A percentile compares a stretch with the other conserved stretches of the same genome.
Evolutionary conservation across 2,797 vertebrate genomes (phyloP).

Genomic region (Centropyge bicolor): DNA sequence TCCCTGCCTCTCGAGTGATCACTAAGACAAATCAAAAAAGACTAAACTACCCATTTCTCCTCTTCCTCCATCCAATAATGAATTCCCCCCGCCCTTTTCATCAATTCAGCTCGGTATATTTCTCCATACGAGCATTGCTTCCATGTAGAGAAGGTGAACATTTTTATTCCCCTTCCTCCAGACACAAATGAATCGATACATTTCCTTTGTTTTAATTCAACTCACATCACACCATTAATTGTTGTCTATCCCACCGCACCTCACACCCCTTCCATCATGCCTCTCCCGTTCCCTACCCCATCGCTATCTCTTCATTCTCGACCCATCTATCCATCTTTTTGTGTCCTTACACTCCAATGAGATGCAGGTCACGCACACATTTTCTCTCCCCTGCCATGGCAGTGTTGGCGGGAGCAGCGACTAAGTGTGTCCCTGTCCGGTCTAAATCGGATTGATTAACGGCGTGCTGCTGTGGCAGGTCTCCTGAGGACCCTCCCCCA

Average conservation of each 20-base stretch:
- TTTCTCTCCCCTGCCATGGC: conserved; percentile 69
- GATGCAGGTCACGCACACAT: conserved; percentile 86
- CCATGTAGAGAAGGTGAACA: conserved; percentile 53
- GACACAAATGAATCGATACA: conserved; percentile 78
- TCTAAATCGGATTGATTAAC: conserved; percentile 90
- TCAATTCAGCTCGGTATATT: conserved; percentile 59
- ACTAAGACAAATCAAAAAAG: conserved; percentile 60
- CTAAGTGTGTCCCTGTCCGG: conserved; percentile 86
- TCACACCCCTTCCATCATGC: conserved; percentile 74
- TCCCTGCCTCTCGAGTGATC: conserved; percentile 53
- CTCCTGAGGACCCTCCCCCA: conserved; percentile 77
- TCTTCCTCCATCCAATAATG: conserved; percentile 43
- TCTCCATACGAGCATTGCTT: conserved; percentile 47
- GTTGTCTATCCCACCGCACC: conserved; percentile 73
- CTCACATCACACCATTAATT: conserved; percentile 86
- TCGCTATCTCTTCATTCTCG: conserved; percentile 78
- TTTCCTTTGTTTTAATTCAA: conserved; percentile 82
- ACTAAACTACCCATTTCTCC: conserved; percentile 56
- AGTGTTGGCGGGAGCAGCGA: conserved; percentile 76
- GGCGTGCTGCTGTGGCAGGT: conserved; percentile 81
- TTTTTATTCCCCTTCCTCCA: conserved; percentile 53
- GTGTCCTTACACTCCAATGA: conserved; percentile 72
- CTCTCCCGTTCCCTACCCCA: conserved; percentile 62
- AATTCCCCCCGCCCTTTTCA: conserved; percentile 28
- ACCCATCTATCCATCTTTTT: conserved; percentile 85